These are phyloP conservation scores for Hystrix brachyura DNA, from an alignment of 2,113 vertebrate species.

Conservation along the genomic window DNA sequence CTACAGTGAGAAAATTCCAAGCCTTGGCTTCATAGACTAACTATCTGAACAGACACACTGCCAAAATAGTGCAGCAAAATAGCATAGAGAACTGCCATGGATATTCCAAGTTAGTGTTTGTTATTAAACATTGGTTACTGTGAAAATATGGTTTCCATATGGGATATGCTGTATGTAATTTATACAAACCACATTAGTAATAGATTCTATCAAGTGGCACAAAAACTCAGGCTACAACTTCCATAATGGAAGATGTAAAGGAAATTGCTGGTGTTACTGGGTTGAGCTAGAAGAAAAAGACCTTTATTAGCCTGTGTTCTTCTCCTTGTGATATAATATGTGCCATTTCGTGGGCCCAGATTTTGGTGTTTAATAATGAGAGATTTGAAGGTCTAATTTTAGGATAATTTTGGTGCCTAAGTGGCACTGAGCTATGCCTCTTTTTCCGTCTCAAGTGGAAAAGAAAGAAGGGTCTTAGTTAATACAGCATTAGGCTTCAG, in stretches of 20 bases:
- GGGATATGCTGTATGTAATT: conserved; percentile 82
- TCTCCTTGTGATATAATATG: neutral
- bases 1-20: conserved; percentile 92
- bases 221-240: conserved; percentile 78
- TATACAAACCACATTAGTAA: conserved; percentile 84
- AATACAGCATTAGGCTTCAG: neutral
- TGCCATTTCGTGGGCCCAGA: neutral
- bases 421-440: neutral
- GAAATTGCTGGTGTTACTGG: conserved; percentile 78
- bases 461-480: conserved; percentile 30
- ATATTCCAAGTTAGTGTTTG: conserved; percentile 75
- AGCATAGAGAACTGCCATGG: conserved; percentile 65
- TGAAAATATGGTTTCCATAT: conserved; percentile 87
- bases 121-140: conserved; percentile 80
- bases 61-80: conserved; percentile 55
- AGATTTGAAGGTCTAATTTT: conserved; percentile 1
- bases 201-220: conserved; percentile 84
- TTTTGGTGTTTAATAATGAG: conserved; percentile 22
- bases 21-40: conserved; percentile 91
- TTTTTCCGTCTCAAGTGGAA: conserved; percentile 13
- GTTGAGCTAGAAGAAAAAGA: conserved; percentile 72
- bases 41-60: conserved; percentile 90
- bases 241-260: conserved; percentile 72
- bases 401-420: conserved; percentile 57
- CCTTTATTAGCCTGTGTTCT: conserved; percentile 5